These are phyloP conservation scores for Ditula angustiorana DNA, from an alignment of 2,888 invertebrate genomes.

Conservation along the genomic window DNA sequence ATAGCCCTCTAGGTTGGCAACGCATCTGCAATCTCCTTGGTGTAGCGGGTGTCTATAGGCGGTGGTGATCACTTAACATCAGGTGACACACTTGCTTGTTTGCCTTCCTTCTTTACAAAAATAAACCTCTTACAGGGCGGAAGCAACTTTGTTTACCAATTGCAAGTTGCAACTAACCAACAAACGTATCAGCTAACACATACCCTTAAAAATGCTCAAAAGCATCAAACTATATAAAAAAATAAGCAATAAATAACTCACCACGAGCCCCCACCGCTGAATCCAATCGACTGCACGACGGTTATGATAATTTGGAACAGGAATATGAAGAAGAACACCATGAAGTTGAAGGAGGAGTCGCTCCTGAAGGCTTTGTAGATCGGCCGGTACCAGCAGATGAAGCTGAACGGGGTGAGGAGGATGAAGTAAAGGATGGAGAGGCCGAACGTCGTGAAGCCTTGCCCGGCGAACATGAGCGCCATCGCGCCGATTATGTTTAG, in stretches of 20 bases:
- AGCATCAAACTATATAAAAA: too few species aligned
- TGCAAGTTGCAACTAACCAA: neutral
- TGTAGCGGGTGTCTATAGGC: too few species aligned
- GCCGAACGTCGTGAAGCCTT: conserved; percentile 91
- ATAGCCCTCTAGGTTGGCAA: too few species aligned
- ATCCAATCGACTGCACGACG: conserved; percentile 94
- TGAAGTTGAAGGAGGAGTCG: conserved; percentile 99
- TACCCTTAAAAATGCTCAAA: too few species aligned
- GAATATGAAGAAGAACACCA: conserved; percentile 99
- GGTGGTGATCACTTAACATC: too few species aligned
- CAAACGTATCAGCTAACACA: neutral
- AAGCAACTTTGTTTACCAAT: too few species aligned
- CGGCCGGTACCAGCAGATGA: conserved; percentile 99
- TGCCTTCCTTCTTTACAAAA: too few species aligned
- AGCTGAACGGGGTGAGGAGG: conserved; percentile 98
- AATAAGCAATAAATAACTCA: conserved; percentile 77
- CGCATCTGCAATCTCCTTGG: too few species aligned
- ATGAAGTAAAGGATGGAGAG: conserved; percentile 95
- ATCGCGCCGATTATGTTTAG: conserved; percentile 95
- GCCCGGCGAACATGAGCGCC: conserved; percentile 88
- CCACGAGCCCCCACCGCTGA: conserved; percentile 94
- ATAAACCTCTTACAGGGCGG: too few species aligned
- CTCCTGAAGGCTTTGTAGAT: conserved; percentile 99
- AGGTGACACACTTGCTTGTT: too few species aligned
- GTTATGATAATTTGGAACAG: conserved; percentile 97